Conservation (phyloP, 2,888 invertebrate genomes). For the Trissoscelio sp. region DNA sequence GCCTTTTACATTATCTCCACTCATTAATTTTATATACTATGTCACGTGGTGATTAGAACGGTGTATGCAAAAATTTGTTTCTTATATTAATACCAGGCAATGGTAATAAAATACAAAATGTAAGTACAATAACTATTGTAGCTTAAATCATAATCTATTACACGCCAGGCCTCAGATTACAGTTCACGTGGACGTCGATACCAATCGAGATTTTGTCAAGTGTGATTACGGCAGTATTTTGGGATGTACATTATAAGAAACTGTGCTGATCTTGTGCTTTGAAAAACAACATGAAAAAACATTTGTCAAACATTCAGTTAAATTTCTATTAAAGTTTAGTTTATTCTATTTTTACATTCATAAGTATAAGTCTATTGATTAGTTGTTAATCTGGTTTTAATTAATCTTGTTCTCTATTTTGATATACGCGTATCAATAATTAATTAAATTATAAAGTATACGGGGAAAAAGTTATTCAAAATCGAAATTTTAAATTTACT, state of each 20-base stretch:
- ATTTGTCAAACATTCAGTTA: conserved; percentile 20
- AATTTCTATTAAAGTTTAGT: background rate
- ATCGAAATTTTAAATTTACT: too few species aligned
- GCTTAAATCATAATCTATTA: conserved; percentile 81
- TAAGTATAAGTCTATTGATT: too few species aligned
- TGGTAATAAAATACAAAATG: conserved; percentile 81
- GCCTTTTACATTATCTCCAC: conserved; percentile 20
- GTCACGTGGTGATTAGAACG: conserved; percentile 58
- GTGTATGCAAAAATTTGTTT: conserved; percentile 47
- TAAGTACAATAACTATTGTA: conserved; percentile 83
- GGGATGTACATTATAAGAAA: conserved; percentile 1
- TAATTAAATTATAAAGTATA: too few species aligned
- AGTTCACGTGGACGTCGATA: conserved; percentile 48
- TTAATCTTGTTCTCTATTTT: too few species aligned
- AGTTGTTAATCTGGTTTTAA: too few species aligned
- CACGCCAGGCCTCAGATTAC: conserved; percentile 79
- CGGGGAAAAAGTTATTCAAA: too few species aligned
- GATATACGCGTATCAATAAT: too few species aligned
- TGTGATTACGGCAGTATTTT: conserved; percentile 20
- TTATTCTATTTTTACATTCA: too few species aligned
- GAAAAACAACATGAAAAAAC: conserved; percentile 12
- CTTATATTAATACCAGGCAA: conserved; percentile 73
- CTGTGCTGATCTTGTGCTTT: background rate
- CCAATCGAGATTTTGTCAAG: conserved; percentile 22
- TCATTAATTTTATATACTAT: conserved; percentile 53